A percentile compares a stretch with the other conserved stretches of the same genome.
Conservation (phyloP, 2,113 vertebrate genomes). For the Eleginops maclovinus region DNA sequence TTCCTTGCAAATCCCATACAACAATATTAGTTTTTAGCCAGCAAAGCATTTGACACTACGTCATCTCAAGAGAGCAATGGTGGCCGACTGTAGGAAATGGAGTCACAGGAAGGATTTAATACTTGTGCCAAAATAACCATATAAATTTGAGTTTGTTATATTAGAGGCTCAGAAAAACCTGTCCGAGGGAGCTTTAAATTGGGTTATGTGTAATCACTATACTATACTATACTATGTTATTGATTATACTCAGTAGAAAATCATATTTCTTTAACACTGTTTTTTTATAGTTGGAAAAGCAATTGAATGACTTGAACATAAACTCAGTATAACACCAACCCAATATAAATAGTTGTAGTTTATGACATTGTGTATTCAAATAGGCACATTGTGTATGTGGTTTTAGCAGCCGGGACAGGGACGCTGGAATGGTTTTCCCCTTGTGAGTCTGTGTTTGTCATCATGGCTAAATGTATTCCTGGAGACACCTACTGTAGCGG, state of each 20-base stretch:
- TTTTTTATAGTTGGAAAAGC: background rate
- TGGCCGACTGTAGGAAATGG: conserved; percentile 52
- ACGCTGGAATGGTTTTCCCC: background rate
- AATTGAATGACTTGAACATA: background rate
- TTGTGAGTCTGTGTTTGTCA: background rate
- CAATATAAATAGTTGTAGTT: background rate
- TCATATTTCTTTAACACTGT: background rate
- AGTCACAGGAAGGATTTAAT: conserved; percentile 45
- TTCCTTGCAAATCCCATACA: conserved; percentile 76
- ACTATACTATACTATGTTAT: background rate
- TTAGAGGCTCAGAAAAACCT: background rate
- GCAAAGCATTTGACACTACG: conserved; percentile 56
- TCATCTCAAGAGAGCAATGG: conserved; percentile 54
- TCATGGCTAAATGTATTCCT: background rate
- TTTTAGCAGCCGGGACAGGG: too few species aligned
- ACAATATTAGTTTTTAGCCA: conserved; percentile 78
- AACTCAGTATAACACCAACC: conserved; percentile 1
- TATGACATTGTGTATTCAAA: background rate
- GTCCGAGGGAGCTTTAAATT: conserved; percentile 1
- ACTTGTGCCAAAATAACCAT: conserved; percentile 19
- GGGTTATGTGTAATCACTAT: background rate
- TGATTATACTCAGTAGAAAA: background rate
- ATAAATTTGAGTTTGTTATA: conserved; percentile 18
- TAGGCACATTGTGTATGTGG: background rate
- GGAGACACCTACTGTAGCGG: background rate